These are phyloP conservation scores for Corythornis vintsioides DNA, from an alignment of 2,113 vertebrate species.

Conservation along the genomic window DNA sequence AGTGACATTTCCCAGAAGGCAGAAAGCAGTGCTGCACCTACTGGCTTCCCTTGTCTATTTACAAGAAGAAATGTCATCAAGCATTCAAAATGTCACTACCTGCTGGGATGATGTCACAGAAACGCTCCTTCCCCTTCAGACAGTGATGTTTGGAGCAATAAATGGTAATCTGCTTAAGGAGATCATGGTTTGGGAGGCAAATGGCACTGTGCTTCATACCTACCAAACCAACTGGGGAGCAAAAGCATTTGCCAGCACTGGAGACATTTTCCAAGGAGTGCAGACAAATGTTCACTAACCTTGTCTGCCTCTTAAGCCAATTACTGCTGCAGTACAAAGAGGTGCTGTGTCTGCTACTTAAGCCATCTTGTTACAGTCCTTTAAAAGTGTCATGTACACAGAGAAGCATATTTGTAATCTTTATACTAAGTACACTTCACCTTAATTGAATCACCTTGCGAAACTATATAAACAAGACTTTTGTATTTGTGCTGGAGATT, in stretches of 20 bases:
- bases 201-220: slow-evolving; percentile 11
- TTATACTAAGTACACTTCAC: slow-evolving; percentile 64
- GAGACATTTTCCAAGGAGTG: slow-evolving; percentile 54
- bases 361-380: slow-evolving; percentile 47
- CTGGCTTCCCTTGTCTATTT: slow-evolving; percentile 68
- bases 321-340: slow-evolving; percentile 53
- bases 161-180: slow-evolving; percentile 52
- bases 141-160: slow-evolving; percentile 21
- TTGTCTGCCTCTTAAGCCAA: slow-evolving; percentile 61
- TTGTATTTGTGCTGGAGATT: slow-evolving; percentile 45
- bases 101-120: slow-evolving; percentile 54
- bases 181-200: slow-evolving; percentile 50
- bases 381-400: slow-evolving; percentile 53
- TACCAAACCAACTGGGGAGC: slow-evolving; percentile 38
- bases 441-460: slow-evolving; percentile 61
- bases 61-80: slow-evolving; percentile 75
- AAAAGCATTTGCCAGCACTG: slow-evolving; percentile 27
- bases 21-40: slow-evolving; percentile 56
- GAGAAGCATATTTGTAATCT: slow-evolving; percentile 62
- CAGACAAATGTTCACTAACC: slow-evolving; percentile 16
- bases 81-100: slow-evolving; percentile 75
- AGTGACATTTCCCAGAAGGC: slow-evolving; percentile 73
- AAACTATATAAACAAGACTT: slow-evolving; percentile 57
- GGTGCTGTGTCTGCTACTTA: slow-evolving; percentile 58
- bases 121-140: slow-evolving; percentile 23